These are phyloP conservation scores for Chymomyza amoena DNA, from an alignment of 2,888 invertebrate genomes.

Conservation along the genomic window DNA sequence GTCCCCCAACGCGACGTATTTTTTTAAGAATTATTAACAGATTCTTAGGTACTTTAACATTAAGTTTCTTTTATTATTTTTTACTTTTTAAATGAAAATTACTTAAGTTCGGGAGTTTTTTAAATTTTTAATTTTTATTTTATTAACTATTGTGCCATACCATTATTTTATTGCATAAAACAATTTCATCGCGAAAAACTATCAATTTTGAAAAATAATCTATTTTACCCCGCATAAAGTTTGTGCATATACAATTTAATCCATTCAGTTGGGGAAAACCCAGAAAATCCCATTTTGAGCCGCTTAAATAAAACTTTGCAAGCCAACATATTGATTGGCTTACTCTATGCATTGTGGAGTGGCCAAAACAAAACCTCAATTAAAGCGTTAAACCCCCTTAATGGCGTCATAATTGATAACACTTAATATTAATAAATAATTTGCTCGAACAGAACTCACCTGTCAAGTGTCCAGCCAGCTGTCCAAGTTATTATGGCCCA, in stretches of 20 bases:
- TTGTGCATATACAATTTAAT: background rate
- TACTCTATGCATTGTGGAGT: too few relatives aligned
- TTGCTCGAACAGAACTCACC: slow-evolving; percentile 15
- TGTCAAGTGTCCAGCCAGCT: slow-evolving; percentile 1
- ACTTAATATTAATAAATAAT: slow-evolving; percentile 68
- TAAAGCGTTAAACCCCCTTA: slow-evolving; percentile 23
- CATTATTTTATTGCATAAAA: too few relatives aligned
- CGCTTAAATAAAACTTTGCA: background rate
- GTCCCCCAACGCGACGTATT: too few relatives aligned
- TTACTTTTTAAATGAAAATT: too few relatives aligned
- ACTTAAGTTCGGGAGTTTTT: too few relatives aligned
- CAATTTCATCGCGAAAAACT: too few relatives aligned
- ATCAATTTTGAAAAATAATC: too few relatives aligned
- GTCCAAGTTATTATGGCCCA: background rate
- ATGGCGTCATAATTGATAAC: slow-evolving; percentile 62
- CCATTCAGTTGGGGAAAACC: background rate
- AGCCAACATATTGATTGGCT: background rate
- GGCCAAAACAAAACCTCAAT: slow-evolving; percentile 20
- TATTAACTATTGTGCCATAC: too few relatives aligned
- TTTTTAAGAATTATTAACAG: too few relatives aligned
- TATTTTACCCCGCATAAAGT: background rate
- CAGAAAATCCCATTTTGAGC: background rate
- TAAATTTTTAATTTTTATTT: too few relatives aligned
- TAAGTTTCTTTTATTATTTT: too few relatives aligned
- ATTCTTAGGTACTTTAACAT: too few relatives aligned